Evolutionary conservation across 2,888 invertebrate species (phyloP).

Genomic region (Physocephala rufipes): DNA sequence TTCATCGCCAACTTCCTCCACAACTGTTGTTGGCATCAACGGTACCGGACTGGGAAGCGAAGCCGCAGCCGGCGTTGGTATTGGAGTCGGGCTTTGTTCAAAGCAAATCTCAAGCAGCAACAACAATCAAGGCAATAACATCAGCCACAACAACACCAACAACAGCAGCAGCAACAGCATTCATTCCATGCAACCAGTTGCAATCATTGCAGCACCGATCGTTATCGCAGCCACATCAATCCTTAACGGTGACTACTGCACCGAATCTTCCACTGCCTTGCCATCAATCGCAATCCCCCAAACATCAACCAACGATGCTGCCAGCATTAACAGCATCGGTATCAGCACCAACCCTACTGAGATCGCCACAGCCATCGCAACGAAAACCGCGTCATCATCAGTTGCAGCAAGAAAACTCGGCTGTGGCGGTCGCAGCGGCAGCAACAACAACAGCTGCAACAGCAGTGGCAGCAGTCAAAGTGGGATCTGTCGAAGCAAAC

Average conservation of each 20-base stretch:
- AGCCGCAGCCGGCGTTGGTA: conserved; percentile 45
- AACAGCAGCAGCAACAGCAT: conserved; percentile 31
- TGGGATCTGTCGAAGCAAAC: conserved; percentile 2
- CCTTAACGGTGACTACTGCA: conserved; percentile 40
- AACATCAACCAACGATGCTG: conserved; percentile 39
- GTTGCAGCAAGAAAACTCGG: conserved; percentile 46
- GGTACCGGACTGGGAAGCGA: conserved; percentile 45
- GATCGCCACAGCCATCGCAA: conserved; percentile 43
- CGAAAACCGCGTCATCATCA: conserved; percentile 22
- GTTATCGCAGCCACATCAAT: conserved; percentile 43
- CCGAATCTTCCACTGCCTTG: conserved; percentile 44
- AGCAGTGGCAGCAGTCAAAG: conserved; percentile 39
- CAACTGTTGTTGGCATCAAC: conserved; percentile 49
- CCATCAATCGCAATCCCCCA: conserved; percentile 41
- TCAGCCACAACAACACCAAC: conserved; percentile 18
- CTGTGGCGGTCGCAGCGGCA: conserved; percentile 43
- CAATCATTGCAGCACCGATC: conserved; percentile 56
- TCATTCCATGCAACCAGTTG: conserved; percentile 49
- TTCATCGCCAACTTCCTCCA: conserved; percentile 53
- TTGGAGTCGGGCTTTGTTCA: conserved; percentile 33
- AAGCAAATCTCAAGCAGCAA: conserved; percentile 22
- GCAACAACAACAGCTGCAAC: no score
- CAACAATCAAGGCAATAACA: conserved; percentile 37
- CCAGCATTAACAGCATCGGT: conserved; percentile 18
- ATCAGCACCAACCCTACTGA: conserved; percentile 34